Conservation (phyloP, 1,140 invertebrate genomes). For the Ridgeia piscesae region DNA sequence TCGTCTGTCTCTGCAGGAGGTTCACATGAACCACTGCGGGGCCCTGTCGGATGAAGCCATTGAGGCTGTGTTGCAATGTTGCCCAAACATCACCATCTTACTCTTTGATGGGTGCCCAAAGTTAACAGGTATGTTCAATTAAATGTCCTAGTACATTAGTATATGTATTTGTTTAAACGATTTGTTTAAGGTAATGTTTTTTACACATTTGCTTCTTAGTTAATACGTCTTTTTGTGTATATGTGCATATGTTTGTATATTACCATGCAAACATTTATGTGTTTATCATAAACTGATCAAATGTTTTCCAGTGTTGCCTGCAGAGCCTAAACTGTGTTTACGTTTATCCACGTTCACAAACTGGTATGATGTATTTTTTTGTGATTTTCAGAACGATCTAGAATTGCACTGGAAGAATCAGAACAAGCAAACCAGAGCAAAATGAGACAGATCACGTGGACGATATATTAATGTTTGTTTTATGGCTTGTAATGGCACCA, state of each 20-base stretch:
- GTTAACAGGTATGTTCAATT: constrained; percentile 47
- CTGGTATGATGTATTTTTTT: neutral
- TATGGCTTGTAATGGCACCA: neutral
- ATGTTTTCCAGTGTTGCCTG: neutral
- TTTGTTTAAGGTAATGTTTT: too few species aligned
- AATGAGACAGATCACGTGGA: constrained; percentile 53
- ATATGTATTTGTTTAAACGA: too few species aligned
- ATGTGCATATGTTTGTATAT: too few species aligned
- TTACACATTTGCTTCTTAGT: too few species aligned
- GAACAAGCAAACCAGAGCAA: constrained; percentile 30
- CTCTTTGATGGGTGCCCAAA: constrained; percentile 51
- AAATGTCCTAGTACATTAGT: too few species aligned
- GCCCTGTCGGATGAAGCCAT: constrained; percentile 49
- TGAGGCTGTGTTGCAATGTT: constrained; percentile 45
- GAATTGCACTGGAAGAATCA: constrained; percentile 43
- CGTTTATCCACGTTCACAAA: neutral
- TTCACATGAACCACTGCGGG: constrained; percentile 47
- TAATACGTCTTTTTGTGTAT: too few species aligned
- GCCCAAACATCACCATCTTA: constrained; percentile 46
- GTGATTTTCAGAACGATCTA: constrained; percentile 40
- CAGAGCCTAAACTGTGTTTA: neutral
- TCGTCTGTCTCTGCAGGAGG: constrained; percentile 37
- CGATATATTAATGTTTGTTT: constrained; percentile 40
- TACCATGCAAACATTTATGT: neutral
- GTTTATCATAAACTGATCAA: neutral